A percentile compares a stretch with the other conserved stretches of the same genome.
Evolutionary conservation across 2,113 vertebrate species (phyloP).

Genomic region (Choloepus hoffmanni): DNA sequence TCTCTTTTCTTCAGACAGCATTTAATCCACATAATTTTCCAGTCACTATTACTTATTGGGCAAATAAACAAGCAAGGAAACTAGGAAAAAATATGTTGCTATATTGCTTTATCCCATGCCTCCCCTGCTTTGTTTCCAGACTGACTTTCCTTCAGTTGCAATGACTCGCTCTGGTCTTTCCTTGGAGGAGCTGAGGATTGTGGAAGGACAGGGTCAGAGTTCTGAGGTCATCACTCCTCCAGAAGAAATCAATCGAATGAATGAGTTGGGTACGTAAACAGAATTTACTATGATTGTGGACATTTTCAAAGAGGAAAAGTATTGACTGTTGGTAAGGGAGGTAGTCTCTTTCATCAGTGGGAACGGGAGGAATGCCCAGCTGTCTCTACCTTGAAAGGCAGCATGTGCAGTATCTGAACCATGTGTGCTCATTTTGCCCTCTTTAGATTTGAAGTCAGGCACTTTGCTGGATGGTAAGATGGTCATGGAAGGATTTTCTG

Average conservation of each 20-base stretch:
- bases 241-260: slow-evolving; percentile 95
- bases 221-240: slow-evolving; percentile 94
- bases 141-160: slow-evolving; percentile 89
- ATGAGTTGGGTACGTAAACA: slow-evolving; percentile 91
- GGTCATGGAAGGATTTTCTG: slow-evolving; percentile 89
- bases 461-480: slow-evolving; percentile 92
- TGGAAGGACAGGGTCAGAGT: slow-evolving; percentile 98
- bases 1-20: slow-evolving; percentile 15
- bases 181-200: slow-evolving; percentile 96
- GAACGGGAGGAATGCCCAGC: background rate
- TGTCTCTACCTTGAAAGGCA: background rate
- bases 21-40: slow-evolving; percentile 8
- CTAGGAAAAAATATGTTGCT: background rate
- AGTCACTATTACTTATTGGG: background rate
- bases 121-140: slow-evolving; percentile 85
- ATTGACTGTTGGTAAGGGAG: background rate
- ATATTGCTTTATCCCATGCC: background rate
- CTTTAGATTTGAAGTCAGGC: slow-evolving; percentile 92
- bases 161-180: slow-evolving; percentile 96
- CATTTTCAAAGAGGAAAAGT: background rate
- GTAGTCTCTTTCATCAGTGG: background rate
- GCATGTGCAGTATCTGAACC: background rate
- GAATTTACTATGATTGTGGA: rapidly evolving
- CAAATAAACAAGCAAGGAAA: slow-evolving; percentile 6
- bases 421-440: slow-evolving; percentile 58